Conservation (phyloP, 2,888 invertebrate species). For the Volucella inflata region DNA sequence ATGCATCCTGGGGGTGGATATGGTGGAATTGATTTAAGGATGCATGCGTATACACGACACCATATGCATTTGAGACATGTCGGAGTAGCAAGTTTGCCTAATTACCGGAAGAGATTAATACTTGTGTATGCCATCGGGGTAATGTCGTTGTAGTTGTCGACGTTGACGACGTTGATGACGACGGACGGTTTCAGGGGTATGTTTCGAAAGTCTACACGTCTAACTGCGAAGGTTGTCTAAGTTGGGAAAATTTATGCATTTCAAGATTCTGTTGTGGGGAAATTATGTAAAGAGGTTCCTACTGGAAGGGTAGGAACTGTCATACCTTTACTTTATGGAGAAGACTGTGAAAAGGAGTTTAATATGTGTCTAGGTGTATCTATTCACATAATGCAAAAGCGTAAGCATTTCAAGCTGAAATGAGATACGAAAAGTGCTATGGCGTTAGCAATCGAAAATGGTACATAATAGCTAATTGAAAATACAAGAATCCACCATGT, state of each 20-base stretch:
- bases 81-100: constrained; percentile 78
- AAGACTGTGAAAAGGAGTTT: no score
- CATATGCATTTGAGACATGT: constrained; percentile 70
- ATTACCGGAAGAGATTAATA: constrained; percentile 81
- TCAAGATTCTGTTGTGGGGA: neutral
- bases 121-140: constrained; percentile 75
- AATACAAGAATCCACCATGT: no score
- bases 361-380: no score
- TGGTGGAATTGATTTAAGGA: neutral
- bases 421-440: no score
- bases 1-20: neutral
- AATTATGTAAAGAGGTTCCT: no score
- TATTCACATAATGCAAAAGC: no score
- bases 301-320: no score
- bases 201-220: neutral
- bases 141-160: constrained; percentile 1
- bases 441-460: no score
- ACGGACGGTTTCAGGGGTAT: neutral
- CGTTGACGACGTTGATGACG: neutral
- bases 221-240: constrained; percentile 17
- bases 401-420: no score
- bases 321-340: no score
- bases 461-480: no score
- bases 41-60: neutral
- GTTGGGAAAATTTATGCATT: constrained; percentile 10